A percentile compares a stretch with the other conserved stretches of the same genome.
Evolutionary conservation across 1,140 invertebrate genomes (phyloP).

Genomic region (Rhagoletis pomonella): DNA sequence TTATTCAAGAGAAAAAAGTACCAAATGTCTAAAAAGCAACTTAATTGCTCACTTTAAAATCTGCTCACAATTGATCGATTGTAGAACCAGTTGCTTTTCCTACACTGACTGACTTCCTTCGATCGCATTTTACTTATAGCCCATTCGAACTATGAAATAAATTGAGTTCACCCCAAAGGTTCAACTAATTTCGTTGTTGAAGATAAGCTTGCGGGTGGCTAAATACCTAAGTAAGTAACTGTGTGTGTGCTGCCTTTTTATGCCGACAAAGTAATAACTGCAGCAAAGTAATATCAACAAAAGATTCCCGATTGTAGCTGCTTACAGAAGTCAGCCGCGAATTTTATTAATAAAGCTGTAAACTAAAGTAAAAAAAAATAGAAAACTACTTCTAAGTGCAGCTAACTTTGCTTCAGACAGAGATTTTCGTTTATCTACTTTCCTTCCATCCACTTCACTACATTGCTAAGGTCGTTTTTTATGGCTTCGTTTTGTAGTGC

Average conservation of each 20-base stretch:
- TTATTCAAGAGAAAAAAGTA: not conserved
- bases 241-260: not conserved
- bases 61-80: not conserved
- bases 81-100: not conserved
- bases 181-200: conserved; percentile 33
- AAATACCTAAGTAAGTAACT: not conserved
- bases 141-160: conserved; percentile 22
- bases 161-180: conserved; percentile 48
- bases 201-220: conserved; percentile 17
- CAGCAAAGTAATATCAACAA: not conserved
- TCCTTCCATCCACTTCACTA: not conserved
- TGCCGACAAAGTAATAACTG: conserved; percentile 11
- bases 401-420: not conserved
- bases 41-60: conserved; percentile 27
- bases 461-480: not conserved
- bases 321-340: not conserved
- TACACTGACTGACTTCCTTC: not conserved
- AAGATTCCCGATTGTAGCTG: not conserved
- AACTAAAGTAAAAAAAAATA: not conserved
- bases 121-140: conserved; percentile 9
- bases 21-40: not conserved
- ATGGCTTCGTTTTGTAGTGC: not conserved
- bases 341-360: not conserved
- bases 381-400: not conserved
- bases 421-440: not conserved